Conservation (phyloP, 2,797 vertebrate species). For the Melopsittacus undulatus region DNA sequence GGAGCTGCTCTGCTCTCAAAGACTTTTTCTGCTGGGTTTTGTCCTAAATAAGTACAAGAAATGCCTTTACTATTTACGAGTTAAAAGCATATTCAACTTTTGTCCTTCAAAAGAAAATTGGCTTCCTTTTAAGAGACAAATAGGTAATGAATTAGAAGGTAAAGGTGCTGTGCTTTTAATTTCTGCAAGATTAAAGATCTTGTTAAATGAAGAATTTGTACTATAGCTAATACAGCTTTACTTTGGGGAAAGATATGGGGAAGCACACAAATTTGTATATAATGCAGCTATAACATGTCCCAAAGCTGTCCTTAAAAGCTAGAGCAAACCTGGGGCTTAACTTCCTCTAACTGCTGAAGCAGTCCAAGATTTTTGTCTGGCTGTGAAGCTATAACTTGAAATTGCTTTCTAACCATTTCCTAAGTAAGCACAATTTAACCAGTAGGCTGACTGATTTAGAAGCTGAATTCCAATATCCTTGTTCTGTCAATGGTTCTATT, state of each 20-base stretch:
- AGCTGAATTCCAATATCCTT: slow-evolving; percentile 11
- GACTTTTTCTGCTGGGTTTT: background rate
- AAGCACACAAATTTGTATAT: background rate
- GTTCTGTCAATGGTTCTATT: slow-evolving; percentile 8
- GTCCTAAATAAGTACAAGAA: background rate
- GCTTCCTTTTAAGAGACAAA: background rate
- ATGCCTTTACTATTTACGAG: background rate
- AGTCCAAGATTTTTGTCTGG: slow-evolving; percentile 3
- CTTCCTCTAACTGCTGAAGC: background rate
- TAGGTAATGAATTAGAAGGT: background rate
- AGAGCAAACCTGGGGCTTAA: background rate
- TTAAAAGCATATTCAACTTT: background rate
- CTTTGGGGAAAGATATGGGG: background rate
- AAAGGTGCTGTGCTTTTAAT: background rate
- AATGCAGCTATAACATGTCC: background rate
- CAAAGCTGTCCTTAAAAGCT: background rate
- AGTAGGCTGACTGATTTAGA: slow-evolving; percentile 11
- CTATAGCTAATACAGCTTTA: background rate
- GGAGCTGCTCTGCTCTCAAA: background rate
- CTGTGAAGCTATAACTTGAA: background rate
- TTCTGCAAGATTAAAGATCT: background rate
- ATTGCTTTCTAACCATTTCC: slow-evolving; percentile 21
- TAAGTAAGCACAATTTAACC: background rate
- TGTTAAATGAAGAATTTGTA: background rate
- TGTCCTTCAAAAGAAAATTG: background rate